Conservation (phyloP, 2,888 invertebrate genomes). For the Agriotes lineatus region DNA sequence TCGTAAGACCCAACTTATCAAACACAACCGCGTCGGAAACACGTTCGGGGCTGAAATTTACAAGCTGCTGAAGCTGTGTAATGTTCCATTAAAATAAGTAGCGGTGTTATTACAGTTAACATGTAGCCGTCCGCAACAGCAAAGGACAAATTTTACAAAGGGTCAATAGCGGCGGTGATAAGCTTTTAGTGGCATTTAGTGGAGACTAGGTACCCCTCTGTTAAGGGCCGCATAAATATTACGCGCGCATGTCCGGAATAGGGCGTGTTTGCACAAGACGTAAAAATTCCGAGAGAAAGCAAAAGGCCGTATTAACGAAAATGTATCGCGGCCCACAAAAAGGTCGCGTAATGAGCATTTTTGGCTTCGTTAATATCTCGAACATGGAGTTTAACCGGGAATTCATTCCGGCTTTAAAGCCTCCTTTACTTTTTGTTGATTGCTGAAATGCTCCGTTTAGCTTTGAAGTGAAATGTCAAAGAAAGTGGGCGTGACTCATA, state of each 20-base stretch:
- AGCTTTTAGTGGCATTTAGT: slow-evolving; percentile 32
- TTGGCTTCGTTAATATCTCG: not conserved
- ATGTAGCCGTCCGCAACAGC: slow-evolving; percentile 13
- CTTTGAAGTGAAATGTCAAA: no score
- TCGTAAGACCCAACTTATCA: no score
- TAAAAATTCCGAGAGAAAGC: not conserved
- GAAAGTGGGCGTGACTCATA: no score
- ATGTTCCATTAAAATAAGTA: slow-evolving; percentile 31
- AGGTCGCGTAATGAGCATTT: not conserved
- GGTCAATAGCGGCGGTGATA: slow-evolving; percentile 28
- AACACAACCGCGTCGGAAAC: no score
- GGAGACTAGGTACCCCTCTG: slow-evolving; percentile 16
- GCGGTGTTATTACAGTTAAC: slow-evolving; percentile 24
- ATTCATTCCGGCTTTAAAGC: no score
- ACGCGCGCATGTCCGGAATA: slow-evolving; percentile 21
- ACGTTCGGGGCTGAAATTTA: no score
- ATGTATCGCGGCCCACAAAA: not conserved
- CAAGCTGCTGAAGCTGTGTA: not conserved
- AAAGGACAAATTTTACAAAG: slow-evolving; percentile 36
- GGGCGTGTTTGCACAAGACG: not conserved
- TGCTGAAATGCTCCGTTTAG: no score
- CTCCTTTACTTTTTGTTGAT: no score
- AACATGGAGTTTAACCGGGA: no score
- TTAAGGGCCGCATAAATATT: slow-evolving; percentile 36
- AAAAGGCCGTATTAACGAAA: not conserved